Evolutionary conservation across 2,113 vertebrate species (phyloP), one percentile per base, ranked within the genome.

Genomic region (Oxyruncus cristatus): DNA sequence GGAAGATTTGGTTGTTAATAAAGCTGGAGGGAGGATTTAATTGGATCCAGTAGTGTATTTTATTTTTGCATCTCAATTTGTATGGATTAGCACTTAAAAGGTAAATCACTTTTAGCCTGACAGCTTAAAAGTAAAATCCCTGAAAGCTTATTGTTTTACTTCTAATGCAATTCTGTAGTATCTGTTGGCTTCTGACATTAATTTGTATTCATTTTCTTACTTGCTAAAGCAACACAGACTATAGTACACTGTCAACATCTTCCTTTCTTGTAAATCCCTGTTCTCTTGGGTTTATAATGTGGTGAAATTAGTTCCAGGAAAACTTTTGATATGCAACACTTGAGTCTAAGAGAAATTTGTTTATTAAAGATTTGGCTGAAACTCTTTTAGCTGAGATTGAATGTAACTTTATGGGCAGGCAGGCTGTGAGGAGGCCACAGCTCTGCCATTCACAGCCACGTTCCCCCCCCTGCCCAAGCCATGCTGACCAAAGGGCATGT

Each of bases 51-150:
- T 50, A 55, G 77, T 23, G 5, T 93, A 53, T 93, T 96, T 95
- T 95, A 71, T 78, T 96, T 96, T 89, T 91, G 88, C 89, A 94
- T 97, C 88, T 91, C 71, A 78, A 88, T 95, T 96, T 96, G 77
- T 96, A 68, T 85, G 96, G 96, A 96, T 97, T 97, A 97, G 52
- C 42, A 75, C 87, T 95, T 95, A 72, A 89, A 95, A 97, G 95
- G 94, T 93, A 88, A 94, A 93, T 93, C 89, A 88, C 44, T 88
- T 88, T 59, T 86, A 85, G 88, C 76, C 92, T 95, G 78, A 79
- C 91, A 95, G 91, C 85, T 95, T 94, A 88, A 96, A 96, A 95
- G 94, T 93, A 88, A 97, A 97, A 95, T 95, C 97, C 92, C 85
- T 15, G 20, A 79, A 97, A 96, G 88, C 73, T 94, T 92, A 94